A percentile compares a stretch with the other conserved stretches of the same genome.
phyloP scores from a whole-genome alignment of 2,113 vertebrate species.

The Physeter macrocephalus region DNA sequence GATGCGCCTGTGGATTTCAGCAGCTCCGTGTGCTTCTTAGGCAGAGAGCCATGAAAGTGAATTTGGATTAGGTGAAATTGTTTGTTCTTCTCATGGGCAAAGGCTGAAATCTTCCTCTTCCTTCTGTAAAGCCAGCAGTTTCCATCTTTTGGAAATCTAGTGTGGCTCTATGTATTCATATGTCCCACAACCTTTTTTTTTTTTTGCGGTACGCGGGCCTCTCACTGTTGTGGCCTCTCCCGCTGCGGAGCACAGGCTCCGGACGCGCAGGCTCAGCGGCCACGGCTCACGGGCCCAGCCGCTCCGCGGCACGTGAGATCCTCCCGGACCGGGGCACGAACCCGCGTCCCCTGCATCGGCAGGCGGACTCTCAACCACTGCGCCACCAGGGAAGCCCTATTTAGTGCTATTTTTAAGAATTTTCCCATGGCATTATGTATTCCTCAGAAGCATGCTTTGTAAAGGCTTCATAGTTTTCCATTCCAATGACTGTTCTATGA shows the following conservation, averaged over 20 bases:
- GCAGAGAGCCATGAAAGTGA: constrained; percentile 47
- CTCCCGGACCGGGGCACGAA: too few species aligned
- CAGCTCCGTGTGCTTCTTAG: background rate
- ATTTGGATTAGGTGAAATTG: constrained; percentile 30
- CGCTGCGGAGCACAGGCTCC: too few species aligned
- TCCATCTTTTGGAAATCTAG: background rate
- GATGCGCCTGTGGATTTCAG: constrained; percentile 13
- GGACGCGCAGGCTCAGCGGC: too few species aligned
- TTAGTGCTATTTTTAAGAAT: constrained; percentile 19
- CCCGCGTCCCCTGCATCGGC: too few species aligned
- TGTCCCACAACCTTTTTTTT: background rate
- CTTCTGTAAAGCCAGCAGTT: background rate
- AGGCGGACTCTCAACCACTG: too few species aligned
- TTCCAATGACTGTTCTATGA: background rate
- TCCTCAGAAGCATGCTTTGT: constrained; percentile 11
- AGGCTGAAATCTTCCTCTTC: background rate
- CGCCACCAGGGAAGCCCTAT: too few species aligned
- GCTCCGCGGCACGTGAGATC: too few species aligned
- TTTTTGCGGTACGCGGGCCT: too few species aligned
- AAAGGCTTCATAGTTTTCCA: constrained; percentile 21
- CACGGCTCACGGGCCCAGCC: too few species aligned
- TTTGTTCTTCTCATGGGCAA: constrained; percentile 11
- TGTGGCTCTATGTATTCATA: background rate
- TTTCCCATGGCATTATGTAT: constrained; percentile 29
- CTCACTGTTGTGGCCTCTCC: too few species aligned